phyloP scores from a whole-genome alignment of 2,888 invertebrate genomes.

The Phytoseiulus persimilis region DNA sequence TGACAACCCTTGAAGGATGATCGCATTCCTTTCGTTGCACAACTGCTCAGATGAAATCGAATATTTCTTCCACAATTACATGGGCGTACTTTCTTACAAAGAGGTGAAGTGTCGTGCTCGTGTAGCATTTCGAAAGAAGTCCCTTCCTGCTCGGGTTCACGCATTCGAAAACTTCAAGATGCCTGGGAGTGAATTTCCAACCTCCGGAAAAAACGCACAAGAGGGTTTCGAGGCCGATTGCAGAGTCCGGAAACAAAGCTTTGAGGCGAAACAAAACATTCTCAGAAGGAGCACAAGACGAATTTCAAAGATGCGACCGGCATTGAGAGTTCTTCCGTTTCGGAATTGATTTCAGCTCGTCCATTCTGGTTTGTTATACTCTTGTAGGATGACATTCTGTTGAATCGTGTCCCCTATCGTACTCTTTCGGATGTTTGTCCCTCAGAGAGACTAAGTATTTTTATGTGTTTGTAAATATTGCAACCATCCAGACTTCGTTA shows the following conservation, averaged over 20 bases:
- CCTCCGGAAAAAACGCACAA: too few relatives aligned
- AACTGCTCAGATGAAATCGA: background rate
- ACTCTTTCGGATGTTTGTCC: background rate
- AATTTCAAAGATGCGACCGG: background rate
- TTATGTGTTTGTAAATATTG: background rate
- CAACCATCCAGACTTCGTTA: constrained; percentile 5
- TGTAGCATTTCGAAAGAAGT: too few relatives aligned
- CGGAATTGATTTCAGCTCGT: background rate
- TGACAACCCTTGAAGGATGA: background rate
- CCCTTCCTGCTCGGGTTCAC: too few relatives aligned
- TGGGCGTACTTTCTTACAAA: too few relatives aligned
- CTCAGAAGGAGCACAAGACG: background rate
- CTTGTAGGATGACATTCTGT: background rate
- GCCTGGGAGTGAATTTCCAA: too few relatives aligned
- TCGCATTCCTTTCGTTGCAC: background rate
- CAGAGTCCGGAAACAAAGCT: background rate
- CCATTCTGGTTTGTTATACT: background rate
- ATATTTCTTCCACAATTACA: background rate
- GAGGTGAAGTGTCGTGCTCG: too few relatives aligned
- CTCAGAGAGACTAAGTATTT: background rate
- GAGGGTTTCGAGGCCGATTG: background rate
- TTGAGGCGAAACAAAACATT: background rate
- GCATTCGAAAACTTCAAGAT: too few relatives aligned
- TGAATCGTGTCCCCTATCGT: background rate
- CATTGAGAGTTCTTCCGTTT: background rate